phyloP scores from a whole-genome alignment of 2,113 vertebrate genomes.

The Chamaetylas fuelleborni region DNA sequence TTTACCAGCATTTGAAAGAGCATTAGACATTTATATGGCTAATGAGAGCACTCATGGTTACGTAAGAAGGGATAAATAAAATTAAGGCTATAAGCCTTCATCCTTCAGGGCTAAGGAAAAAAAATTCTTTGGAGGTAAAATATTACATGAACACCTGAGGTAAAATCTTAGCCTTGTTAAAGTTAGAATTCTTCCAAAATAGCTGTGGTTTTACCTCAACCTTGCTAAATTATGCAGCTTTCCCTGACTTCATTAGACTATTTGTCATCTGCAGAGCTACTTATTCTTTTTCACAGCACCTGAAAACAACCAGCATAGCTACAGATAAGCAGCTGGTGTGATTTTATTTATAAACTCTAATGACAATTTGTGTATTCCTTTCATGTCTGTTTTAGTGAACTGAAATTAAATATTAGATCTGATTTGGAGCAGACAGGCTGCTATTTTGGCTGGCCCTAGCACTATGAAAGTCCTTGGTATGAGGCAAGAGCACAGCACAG shows the following conservation, averaged over 20 bases:
- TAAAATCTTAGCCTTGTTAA: constrained; percentile 50
- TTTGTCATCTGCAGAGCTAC: background rate
- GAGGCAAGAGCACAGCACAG: background rate
- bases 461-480: background rate
- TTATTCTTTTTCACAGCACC: background rate
- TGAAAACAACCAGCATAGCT: background rate
- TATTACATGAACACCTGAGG: constrained; percentile 17
- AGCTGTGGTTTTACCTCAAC: background rate
- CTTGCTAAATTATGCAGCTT: constrained; percentile 19
- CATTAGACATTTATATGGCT: constrained; percentile 18
- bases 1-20: constrained; percentile 29
- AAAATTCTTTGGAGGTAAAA: background rate
- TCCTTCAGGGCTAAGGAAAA: background rate
- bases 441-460: background rate
- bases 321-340: background rate
- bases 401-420: background rate
- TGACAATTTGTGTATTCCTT: background rate
- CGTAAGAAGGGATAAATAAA: constrained; percentile 27
- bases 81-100: constrained; percentile 8
- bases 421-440: background rate
- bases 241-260: background rate
- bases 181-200: constrained; percentile 9
- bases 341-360: background rate
- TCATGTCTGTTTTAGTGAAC: background rate
- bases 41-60: constrained; percentile 40